These are phyloP conservation scores for Drosophila orena DNA, from an alignment of 1,140 invertebrate genomes.

Conservation along the genomic window DNA sequence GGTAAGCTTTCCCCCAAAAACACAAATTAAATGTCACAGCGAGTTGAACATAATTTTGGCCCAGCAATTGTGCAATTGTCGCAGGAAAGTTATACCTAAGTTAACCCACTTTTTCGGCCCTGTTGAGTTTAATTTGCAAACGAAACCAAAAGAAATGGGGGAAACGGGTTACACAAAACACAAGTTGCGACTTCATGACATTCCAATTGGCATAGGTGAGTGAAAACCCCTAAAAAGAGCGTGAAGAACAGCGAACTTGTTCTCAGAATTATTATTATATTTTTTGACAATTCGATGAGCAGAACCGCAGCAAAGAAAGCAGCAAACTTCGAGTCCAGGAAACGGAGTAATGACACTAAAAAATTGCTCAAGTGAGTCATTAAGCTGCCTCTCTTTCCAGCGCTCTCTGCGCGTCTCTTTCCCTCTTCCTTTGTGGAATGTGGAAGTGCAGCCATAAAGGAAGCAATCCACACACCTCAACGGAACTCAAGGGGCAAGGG, in stretches of 20 bases:
- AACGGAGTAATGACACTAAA: slow-evolving; percentile 33
- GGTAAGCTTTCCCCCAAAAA: slow-evolving; percentile 10
- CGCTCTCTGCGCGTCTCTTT: not conserved
- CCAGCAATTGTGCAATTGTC: slow-evolving; percentile 62
- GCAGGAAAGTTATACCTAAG: too few species aligned
- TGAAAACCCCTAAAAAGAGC: slow-evolving; percentile 3
- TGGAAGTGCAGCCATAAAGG: slow-evolving; percentile 23
- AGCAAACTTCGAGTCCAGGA: slow-evolving; percentile 25
- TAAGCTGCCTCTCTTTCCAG: slow-evolving; percentile 20
- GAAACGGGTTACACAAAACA: slow-evolving; percentile 22
- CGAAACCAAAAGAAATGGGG: slow-evolving; percentile 23
- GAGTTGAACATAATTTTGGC: slow-evolving; percentile 26
- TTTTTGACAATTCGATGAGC: slow-evolving; percentile 37
- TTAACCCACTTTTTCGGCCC: slow-evolving; percentile 35
- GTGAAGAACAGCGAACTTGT: slow-evolving; percentile 6
- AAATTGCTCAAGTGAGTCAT: slow-evolving; percentile 41
- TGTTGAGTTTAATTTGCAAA: slow-evolving; percentile 41
- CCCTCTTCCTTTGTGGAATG: slow-evolving; percentile 3
- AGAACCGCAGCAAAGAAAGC: slow-evolving; percentile 25
- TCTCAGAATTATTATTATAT: slow-evolving; percentile 22
- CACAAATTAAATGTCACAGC: slow-evolving; percentile 65
- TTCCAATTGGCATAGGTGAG: slow-evolving; percentile 70
- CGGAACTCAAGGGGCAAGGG: slow-evolving; percentile 38
- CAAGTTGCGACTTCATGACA: slow-evolving; percentile 47
- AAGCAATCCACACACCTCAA: slow-evolving; percentile 28